Conservation (phyloP, 2,113 vertebrate genomes). For the Siphamia tubifer region DNA sequence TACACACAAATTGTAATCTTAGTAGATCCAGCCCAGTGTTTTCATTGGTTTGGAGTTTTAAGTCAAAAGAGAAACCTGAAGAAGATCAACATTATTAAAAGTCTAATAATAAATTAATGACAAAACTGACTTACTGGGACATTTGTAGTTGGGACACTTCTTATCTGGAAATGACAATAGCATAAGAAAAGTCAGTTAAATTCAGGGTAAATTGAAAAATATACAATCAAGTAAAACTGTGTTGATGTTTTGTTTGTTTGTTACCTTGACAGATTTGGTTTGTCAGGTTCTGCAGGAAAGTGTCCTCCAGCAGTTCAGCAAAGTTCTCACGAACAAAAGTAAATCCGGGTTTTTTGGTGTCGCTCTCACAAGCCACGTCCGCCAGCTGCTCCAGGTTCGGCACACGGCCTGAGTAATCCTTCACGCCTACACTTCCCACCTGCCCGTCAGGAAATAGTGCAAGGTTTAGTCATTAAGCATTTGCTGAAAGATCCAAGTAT, state of each 20-base stretch:
- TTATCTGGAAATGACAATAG: conserved; percentile 82
- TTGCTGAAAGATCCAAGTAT: background rate
- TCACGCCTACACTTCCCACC: conserved; percentile 93
- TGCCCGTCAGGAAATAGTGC: conserved; percentile 38
- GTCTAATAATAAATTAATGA: background rate
- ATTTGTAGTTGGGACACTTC: conserved; percentile 93
- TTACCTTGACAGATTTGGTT: conserved; percentile 87
- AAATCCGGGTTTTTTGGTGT: conserved; percentile 77
- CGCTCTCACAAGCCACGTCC: conserved; percentile 78
- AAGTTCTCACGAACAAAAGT: conserved; percentile 84
- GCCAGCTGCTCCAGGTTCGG: conserved; percentile 87
- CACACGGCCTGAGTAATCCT: conserved; percentile 83
- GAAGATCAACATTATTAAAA: no score
- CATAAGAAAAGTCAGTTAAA: background rate
- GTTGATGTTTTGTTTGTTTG: background rate
- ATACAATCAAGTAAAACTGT: background rate
- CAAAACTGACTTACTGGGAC: conserved; percentile 88
- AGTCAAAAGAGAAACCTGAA: no score
- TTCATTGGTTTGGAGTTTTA: no score
- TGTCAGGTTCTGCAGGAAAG: conserved; percentile 91
- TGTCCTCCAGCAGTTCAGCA: conserved; percentile 87
- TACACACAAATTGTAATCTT: no score
- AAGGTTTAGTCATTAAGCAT: background rate
- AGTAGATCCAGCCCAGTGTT: no score
- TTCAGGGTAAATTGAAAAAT: background rate